Evolutionary conservation across 2,113 vertebrate species (phyloP), one percentile per base, ranked within the genome.

Genomic region (Barbus barbus): DNA sequence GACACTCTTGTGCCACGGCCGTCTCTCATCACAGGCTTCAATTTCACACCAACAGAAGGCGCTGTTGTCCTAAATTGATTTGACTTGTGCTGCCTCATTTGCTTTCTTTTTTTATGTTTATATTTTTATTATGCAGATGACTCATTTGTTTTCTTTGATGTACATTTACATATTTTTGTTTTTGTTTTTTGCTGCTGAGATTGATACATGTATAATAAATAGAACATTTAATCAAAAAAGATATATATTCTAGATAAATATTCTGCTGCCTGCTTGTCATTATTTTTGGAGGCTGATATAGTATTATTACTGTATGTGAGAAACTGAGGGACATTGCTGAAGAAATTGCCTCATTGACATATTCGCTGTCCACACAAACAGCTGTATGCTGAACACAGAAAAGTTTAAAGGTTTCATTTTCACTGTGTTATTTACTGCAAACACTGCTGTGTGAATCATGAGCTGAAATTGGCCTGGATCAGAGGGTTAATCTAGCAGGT

Each of bases 21-120:
- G 13, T 81, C 20, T 71, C 44, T 51, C 73, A 22, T 80, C 36
- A 41, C 22, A 38, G 33, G 22, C 13, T 41, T 33, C 22, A 7
- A 36, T n/a, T 67, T 56, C 80, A 6, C 80, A 24, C 80, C 80
- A 71, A 82, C 31, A 71, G 80, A 82, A 82, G 80, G 80, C 65
- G 65, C 80, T 82, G 80, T 82, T 82, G 80, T 56, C 12, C 22
- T 24, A 38, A 53, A 51, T 0, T 53, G 9, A 63, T 28, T 44
- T 12, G 9, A 44, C 36, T 61, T 6, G 56, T 26, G 56, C 56
- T 60, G 56, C 26, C 26, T n/a, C 26, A 33, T 48, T 33, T 14
- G 44, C 56, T 33, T 48, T 67, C 20, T 82, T 2, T 12, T 24
- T 51, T 36, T 71, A 20, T 20, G 28, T 36, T 67, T 80, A 65